phyloP scores from a whole-genome alignment of 2,797 vertebrate species.

The Cynopterus sphinx region DNA sequence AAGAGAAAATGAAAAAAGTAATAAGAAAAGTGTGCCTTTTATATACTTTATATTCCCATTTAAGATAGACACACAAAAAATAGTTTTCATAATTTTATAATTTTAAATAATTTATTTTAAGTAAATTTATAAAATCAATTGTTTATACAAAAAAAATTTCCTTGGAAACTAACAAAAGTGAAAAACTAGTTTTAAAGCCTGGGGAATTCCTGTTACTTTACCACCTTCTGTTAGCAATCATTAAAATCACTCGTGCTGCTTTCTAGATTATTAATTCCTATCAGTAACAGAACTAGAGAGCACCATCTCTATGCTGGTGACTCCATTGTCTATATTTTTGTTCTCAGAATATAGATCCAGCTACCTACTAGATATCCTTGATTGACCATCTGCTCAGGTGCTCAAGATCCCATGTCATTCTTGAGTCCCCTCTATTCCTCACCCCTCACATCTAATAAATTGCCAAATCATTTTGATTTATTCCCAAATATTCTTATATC shows the following conservation, averaged over 20 bases:
- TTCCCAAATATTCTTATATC: not conserved
- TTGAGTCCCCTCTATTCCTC: not conserved
- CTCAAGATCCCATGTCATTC: not conserved
- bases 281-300: not conserved
- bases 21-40: not conserved
- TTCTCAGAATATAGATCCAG: not conserved
- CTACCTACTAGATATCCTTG: not conserved
- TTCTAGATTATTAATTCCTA: not conserved
- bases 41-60: not conserved
- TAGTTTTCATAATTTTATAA: not conserved
- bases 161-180: not conserved
- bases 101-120: not conserved
- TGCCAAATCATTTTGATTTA: not conserved
- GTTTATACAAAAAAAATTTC: not conserved
- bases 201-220: not conserved
- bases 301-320: fast-evolving
- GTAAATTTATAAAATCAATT: not conserved
- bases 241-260: not conserved
- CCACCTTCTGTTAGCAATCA: not conserved
- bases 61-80: not conserved
- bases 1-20: not conserved
- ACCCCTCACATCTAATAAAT: not conserved
- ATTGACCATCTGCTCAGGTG: not conserved
- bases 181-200: not conserved
- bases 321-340: not conserved